phyloP scores from a whole-genome alignment of 2,888 invertebrate genomes.

The Terebella lapidaria region DNA sequence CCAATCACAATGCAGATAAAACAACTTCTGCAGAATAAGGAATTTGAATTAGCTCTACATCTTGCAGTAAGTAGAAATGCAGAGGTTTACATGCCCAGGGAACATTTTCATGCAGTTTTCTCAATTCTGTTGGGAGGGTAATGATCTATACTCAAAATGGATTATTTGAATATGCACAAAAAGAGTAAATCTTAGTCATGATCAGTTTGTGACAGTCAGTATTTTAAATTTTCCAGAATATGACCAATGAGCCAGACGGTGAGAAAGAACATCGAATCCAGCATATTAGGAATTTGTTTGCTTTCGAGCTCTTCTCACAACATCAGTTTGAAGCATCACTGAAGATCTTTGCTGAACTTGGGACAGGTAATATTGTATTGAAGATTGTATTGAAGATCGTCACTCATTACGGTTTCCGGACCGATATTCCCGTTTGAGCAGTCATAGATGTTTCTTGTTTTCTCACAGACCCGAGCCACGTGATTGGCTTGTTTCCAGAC shows the following conservation, averaged over 20 bases:
- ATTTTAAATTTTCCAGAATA: slow-evolving; percentile 60
- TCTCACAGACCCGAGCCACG: slow-evolving; percentile 78
- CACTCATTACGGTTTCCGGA: too few species aligned
- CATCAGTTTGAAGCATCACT: slow-evolving; percentile 86
- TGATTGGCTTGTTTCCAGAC: slow-evolving; percentile 90
- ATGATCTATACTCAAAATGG: too few species aligned
- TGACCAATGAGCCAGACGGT: slow-evolving; percentile 74
- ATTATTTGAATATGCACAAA: too few species aligned
- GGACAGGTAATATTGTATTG: slow-evolving; percentile 63
- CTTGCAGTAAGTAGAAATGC: slow-evolving; percentile 73
- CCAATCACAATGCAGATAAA: slow-evolving; percentile 79
- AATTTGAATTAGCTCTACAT: slow-evolving; percentile 88
- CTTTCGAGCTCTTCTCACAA: slow-evolving; percentile 83
- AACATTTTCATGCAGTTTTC: too few species aligned
- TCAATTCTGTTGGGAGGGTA: too few species aligned
- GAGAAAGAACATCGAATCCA: slow-evolving; percentile 76
- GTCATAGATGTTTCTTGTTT: background rate
- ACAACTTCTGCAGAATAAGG: slow-evolving; percentile 78
- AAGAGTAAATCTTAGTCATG: too few species aligned
- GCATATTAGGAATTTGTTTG: slow-evolving; percentile 84
- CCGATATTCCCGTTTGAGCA: too few species aligned
- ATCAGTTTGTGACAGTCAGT: too few species aligned
- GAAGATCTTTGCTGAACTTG: slow-evolving; percentile 81
- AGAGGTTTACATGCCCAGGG: too few species aligned
- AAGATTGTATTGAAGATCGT: too few species aligned